These are phyloP conservation scores for Caloenas nicobarica DNA, from an alignment of 2,113 vertebrate genomes.

Conservation along the genomic window DNA sequence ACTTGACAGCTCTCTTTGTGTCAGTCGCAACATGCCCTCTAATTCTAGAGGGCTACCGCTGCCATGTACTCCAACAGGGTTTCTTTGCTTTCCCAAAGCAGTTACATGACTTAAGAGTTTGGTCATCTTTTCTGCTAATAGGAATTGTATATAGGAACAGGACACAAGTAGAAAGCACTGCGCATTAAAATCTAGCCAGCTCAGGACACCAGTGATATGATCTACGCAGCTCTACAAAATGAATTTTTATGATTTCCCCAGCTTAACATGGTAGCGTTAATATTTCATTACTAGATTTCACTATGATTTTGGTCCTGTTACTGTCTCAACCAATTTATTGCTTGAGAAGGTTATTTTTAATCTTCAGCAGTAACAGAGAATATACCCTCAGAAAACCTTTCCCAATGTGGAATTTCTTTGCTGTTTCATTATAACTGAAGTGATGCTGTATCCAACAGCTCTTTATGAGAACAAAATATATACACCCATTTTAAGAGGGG, in stretches of 20 bases:
- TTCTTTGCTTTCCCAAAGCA: slow-evolving; percentile 54
- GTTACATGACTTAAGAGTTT: slow-evolving; percentile 37
- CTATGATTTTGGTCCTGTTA: slow-evolving; percentile 66
- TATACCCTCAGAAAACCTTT: slow-evolving; percentile 64
- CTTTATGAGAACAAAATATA: slow-evolving; percentile 34
- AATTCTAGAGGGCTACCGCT: slow-evolving; percentile 40
- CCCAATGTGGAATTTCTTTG: slow-evolving; percentile 36
- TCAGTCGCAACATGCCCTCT: slow-evolving; percentile 37
- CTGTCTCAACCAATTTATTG: slow-evolving; percentile 70
- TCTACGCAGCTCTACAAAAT: slow-evolving; percentile 27
- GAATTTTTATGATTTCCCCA: slow-evolving; percentile 62
- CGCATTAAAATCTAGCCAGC: neutral
- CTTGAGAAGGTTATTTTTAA: slow-evolving; percentile 69
- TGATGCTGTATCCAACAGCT: slow-evolving; percentile 20
- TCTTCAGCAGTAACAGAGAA: slow-evolving; percentile 53
- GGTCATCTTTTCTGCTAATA: slow-evolving; percentile 41
- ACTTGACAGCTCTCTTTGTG: slow-evolving; percentile 60
- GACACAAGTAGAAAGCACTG: neutral
- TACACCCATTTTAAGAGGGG: neutral
- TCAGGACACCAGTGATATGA: slow-evolving; percentile 6
- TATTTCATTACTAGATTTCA: slow-evolving; percentile 71
- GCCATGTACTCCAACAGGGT: slow-evolving; percentile 29
- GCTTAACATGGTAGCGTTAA: slow-evolving; percentile 61
- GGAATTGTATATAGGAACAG: neutral
- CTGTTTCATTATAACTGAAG: slow-evolving; percentile 38